These are phyloP conservation scores for Noctuana brunneofusca DNA, from an alignment of 2,888 invertebrate species.

Conservation along the genomic window DNA sequence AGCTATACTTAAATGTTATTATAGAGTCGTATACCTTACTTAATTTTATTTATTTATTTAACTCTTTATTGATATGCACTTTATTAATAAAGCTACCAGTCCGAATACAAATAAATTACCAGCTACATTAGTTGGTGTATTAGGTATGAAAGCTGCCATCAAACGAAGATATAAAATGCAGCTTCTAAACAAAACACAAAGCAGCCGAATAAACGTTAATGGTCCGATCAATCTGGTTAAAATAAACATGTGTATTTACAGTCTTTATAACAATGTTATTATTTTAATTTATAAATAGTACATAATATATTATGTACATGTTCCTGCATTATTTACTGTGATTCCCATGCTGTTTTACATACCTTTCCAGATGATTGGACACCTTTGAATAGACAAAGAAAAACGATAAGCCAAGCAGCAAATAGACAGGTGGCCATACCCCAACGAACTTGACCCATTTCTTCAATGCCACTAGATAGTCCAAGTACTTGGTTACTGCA, in stretches of 20 bases:
- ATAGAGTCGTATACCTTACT: too few relatives aligned
- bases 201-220: background rate
- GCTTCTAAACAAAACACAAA: background rate
- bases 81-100: too few relatives aligned
- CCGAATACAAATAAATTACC: too few relatives aligned
- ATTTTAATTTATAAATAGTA: too few relatives aligned
- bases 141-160: too few relatives aligned
- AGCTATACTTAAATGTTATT: too few relatives aligned
- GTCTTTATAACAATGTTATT: too few relatives aligned
- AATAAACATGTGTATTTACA: background rate
- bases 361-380: constrained; percentile 91
- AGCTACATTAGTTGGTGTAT: too few relatives aligned
- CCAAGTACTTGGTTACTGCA: constrained; percentile 85
- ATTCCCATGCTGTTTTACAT: constrained; percentile 33
- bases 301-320: background rate
- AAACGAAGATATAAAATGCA: too few relatives aligned
- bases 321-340: background rate
- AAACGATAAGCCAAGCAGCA: constrained; percentile 90
- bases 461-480: constrained; percentile 88
- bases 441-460: constrained; percentile 85
- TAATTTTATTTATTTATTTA: too few relatives aligned
- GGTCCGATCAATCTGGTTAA: background rate
- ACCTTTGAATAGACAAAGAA: constrained; percentile 90
- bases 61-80: too few relatives aligned
- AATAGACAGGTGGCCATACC: constrained; percentile 89